Conservation (phyloP, 2,797 vertebrate species). For the Danio albolineatus region DNA sequence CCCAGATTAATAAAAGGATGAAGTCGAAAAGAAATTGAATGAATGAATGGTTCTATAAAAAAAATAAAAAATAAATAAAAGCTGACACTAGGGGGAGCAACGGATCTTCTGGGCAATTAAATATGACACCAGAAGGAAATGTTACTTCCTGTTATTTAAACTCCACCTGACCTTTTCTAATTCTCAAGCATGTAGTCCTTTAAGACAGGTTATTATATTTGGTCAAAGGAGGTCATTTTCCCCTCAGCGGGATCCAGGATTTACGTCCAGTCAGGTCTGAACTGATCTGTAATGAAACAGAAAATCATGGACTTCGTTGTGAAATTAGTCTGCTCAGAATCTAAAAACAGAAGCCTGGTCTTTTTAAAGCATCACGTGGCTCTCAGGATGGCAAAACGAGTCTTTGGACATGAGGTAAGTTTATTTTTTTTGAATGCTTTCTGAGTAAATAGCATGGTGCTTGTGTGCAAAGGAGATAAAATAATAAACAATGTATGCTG, state of each 20-base stretch:
- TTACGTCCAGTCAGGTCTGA: constrained; percentile 2
- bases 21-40: no score
- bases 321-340: neutral
- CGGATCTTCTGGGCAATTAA: neutral
- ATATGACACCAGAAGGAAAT: neutral
- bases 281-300: neutral
- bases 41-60: no score
- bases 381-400: neutral
- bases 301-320: neutral
- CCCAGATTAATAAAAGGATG: no score
- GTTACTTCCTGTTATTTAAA: neutral
- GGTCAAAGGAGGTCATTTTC: neutral
- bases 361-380: neutral
- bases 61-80: neutral
- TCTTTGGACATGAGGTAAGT: neutral
- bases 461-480: no score
- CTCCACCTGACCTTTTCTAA: constrained; percentile 1
- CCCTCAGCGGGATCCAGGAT: neutral
- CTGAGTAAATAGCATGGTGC: neutral
- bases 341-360: neutral
- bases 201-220: constrained; percentile 6
- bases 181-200: neutral
- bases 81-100: constrained; percentile 1
- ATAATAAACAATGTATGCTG: neutral
- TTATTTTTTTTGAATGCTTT: no score